phyloP scores from a whole-genome alignment of 1,140 invertebrate genomes.

The Brachionus rotundiformis region DNA sequence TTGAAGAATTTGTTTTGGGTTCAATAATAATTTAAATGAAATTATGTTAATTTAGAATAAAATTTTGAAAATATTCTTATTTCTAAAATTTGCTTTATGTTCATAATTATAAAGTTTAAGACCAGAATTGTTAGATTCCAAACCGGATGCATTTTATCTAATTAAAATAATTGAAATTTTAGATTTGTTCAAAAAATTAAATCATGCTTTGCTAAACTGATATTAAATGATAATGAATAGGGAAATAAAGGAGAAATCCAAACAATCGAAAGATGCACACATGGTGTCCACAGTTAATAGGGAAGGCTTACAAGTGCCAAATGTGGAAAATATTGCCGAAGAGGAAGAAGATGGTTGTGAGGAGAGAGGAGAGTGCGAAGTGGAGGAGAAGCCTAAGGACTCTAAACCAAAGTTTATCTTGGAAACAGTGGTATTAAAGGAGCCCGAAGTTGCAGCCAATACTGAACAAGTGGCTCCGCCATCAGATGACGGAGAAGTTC shows the following conservation, averaged over 20 bases:
- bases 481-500: background rate
- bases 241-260: background rate
- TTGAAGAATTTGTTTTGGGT: conserved; percentile 13
- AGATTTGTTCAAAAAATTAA: background rate
- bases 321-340: conserved; percentile 23
- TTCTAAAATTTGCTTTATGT: background rate
- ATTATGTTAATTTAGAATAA: conserved; percentile 9
- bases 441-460: background rate
- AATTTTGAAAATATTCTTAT: background rate
- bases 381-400: background rate
- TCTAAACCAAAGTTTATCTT: background rate
- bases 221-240: background rate
- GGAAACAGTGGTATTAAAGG: conserved; percentile 13
- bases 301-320: background rate
- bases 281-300: background rate
- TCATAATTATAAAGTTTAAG: background rate
- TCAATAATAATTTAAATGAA: background rate
- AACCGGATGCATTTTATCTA: background rate
- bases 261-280: background rate
- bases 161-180: background rate
- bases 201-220: background rate
- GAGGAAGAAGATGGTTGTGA: conserved; percentile 45
- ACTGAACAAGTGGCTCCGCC: background rate
- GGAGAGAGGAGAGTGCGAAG: background rate
- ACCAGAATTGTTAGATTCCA: background rate